Percentiles rank a stretch among this genome's conserved stretches.
phyloP scores from a whole-genome alignment of 2,888 invertebrate genomes.

The Ennomos erosarius region DNA sequence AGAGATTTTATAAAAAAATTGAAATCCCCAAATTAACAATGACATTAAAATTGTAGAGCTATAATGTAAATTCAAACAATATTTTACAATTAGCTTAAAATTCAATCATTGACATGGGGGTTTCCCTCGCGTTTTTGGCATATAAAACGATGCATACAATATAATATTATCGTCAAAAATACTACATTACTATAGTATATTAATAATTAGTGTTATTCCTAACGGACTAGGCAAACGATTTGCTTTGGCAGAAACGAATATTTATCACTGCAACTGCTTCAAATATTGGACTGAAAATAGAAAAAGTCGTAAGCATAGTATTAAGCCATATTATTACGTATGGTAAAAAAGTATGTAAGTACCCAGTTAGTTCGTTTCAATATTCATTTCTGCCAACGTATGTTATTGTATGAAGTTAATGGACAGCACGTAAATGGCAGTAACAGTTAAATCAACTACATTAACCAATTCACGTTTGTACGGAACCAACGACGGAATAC shows the following conservation, averaged over 20 bases:
- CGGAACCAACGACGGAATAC: constrained; percentile 74
- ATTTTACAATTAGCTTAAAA: constrained; percentile 17
- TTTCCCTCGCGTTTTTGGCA: constrained; percentile 39
- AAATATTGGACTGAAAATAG: too few relatives aligned
- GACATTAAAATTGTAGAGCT: neutral
- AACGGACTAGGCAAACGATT: constrained; percentile 56
- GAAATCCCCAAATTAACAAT: constrained; percentile 24
- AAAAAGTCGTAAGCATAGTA: too few relatives aligned
- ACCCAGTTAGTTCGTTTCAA: neutral
- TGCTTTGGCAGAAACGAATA: constrained; percentile 39
- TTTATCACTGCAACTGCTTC: constrained; percentile 11
- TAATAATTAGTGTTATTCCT: constrained; percentile 51
- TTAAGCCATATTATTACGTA: too few relatives aligned
- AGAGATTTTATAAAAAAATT: constrained; percentile 41
- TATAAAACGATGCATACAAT: constrained; percentile 44
- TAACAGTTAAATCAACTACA: constrained; percentile 67
- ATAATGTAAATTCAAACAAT: constrained; percentile 5
- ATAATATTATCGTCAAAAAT: constrained; percentile 46
- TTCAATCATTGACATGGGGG: constrained; percentile 22
- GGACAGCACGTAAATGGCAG: constrained; percentile 74
- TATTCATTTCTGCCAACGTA: constrained; percentile 52
- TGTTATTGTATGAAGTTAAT: constrained; percentile 52
- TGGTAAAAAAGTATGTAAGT: too few relatives aligned
- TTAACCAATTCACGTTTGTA: constrained; percentile 68
- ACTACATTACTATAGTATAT: constrained; percentile 43